phyloP scores from a whole-genome alignment of 2,888 invertebrate genomes.

The Stegana nigrithorax region DNA sequence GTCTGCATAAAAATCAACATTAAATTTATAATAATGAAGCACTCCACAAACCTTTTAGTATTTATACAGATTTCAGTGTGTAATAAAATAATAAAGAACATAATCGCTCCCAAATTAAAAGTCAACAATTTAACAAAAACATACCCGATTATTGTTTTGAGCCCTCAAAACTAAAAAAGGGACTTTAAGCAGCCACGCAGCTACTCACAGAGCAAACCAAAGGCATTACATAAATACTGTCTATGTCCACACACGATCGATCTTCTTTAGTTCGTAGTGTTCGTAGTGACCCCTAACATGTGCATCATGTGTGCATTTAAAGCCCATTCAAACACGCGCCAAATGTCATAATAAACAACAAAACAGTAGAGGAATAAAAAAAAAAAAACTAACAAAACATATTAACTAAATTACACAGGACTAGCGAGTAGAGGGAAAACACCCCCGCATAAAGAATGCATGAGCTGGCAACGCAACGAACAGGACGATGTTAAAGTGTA shows the following conservation, averaged over 20 bases:
- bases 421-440: slow-evolving; percentile 25
- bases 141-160: too few species aligned
- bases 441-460: slow-evolving; percentile 41
- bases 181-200: not conserved
- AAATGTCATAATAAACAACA: slow-evolving; percentile 57
- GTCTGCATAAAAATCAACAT: too few species aligned
- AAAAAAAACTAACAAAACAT: not conserved
- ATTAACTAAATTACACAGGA: not conserved
- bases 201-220: too few species aligned
- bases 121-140: too few species aligned
- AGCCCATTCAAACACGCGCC: slow-evolving; percentile 57
- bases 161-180: too few species aligned
- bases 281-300: not conserved
- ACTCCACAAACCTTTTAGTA: too few species aligned
- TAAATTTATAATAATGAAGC: too few species aligned
- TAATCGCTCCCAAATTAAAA: too few species aligned
- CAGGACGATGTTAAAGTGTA: slow-evolving; percentile 44
- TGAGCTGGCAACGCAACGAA: slow-evolving; percentile 40
- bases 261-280: too few species aligned
- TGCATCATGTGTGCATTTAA: slow-evolving; percentile 25
- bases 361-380: slow-evolving; percentile 23
- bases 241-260: not conserved
- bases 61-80: too few species aligned
- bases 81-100: too few species aligned
- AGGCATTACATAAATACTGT: not conserved